Percentiles rank a stretch among this genome's conserved stretches.
Conservation (phyloP, 2,113 vertebrate genomes). For the Bostrychus sinensis region DNA sequence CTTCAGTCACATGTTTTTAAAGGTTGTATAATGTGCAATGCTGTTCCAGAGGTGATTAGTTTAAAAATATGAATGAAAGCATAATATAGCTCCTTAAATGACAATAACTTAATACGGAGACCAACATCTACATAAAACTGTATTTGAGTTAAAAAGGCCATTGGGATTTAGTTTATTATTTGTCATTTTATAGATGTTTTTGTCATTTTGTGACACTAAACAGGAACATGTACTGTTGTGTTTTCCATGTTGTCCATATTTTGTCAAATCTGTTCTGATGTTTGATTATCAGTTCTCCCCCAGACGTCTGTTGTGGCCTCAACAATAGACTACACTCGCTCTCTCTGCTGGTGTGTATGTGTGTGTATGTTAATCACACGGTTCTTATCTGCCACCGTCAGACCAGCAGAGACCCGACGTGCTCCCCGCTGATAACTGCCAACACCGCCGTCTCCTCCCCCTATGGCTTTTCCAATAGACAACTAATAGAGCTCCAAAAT, state of each 20-base stretch:
- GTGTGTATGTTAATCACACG: slow-evolving; percentile 67
- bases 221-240: slow-evolving; percentile 12
- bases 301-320: slow-evolving; percentile 72
- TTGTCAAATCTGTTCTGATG: slow-evolving; percentile 70
- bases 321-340: slow-evolving; percentile 67
- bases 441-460: slow-evolving; percentile 59
- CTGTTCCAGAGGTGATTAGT: too few relatives aligned
- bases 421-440: slow-evolving; percentile 74
- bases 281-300: slow-evolving; percentile 72
- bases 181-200: slow-evolving; percentile 14
- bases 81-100: too few relatives aligned
- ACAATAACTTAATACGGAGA: too few relatives aligned
- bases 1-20: too few relatives aligned
- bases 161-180: slow-evolving; percentile 4
- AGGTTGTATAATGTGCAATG: too few relatives aligned
- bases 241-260: slow-evolving; percentile 46
- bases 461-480: slow-evolving; percentile 67
- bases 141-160: neutral
- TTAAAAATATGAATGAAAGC: too few relatives aligned
- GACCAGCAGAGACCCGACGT: slow-evolving; percentile 74
- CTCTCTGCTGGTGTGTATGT: slow-evolving; percentile 7
- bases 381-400: slow-evolving; percentile 77
- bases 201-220: slow-evolving; percentile 26
- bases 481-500: slow-evolving; percentile 75
- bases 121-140: too few relatives aligned